Base-by-base conservation (phyloP, 2,113 vertebrate genomes). In the Callipepla squamata region DNA sequence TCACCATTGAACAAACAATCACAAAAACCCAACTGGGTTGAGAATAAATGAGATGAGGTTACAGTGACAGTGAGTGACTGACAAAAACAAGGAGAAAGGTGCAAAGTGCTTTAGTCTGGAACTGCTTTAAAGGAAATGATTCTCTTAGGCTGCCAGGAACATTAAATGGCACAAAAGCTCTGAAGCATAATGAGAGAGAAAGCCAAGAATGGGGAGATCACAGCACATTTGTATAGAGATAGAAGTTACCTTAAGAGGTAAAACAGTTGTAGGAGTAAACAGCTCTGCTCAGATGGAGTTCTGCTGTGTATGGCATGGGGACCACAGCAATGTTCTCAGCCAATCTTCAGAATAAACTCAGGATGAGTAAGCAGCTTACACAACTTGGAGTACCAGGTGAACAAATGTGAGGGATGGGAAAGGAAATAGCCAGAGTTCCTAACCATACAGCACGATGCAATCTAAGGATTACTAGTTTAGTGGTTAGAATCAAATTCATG, bases 291-390 rank as follows among this genome's bases (percentile, higher is more conserved):
- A 80, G 66, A 78, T 62, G 48, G n/a, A 74, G 45, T 57, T 48
- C 48, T 9, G 6, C 72, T 69, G 45, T 0, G 1, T n/a, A 42
- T 47, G 75, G 53, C 70, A 77, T 0, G 5, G 34, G 42, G 30
- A 59, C 38, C 0, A 19, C 32, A 74, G 65, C 50, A 74, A 80
- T 87, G 25, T 44, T 74, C 22, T 34, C 77, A 77, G 36, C 7
- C 1, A 38, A 59, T 66, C 93, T 89, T 57, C 50, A 80, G 66
- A 51, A 80, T 32, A 44, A 69, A 34, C 2, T 21, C 0, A 4
- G 36, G 51, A 72, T 80, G 72, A 89, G 45, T 78, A 93, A 83
- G 32, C 21, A 83, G 44, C n/a, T 91, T 94, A 83, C 17, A 47
- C 57, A 91, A 87, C 70, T 80, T 59, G 13, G 30, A 68, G 66